These are phyloP conservation scores for Takifugu flavidus DNA, from an alignment of 2,113 vertebrate species.

Conservation along the genomic window DNA sequence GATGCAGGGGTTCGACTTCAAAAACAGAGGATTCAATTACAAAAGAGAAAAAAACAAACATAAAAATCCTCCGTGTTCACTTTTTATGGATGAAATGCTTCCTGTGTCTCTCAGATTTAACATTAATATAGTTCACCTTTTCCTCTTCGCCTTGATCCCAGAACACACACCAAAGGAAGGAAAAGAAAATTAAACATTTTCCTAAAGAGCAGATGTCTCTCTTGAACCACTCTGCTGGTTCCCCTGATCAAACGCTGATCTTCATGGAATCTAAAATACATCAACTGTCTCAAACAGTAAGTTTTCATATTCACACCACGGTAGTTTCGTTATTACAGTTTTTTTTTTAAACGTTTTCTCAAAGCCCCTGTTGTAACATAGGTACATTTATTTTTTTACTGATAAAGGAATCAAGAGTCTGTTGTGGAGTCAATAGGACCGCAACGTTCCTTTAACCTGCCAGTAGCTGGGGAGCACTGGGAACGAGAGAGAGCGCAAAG, in stretches of 20 bases:
- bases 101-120: slow-evolving; percentile 61
- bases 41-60: slow-evolving; percentile 42
- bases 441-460: slow-evolving; percentile 66
- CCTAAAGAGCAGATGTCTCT: slow-evolving; percentile 62
- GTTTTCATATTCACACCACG: slow-evolving; percentile 71
- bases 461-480: slow-evolving; percentile 54
- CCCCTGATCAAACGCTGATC: slow-evolving; percentile 66
- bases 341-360: slow-evolving; percentile 56
- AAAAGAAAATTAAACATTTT: slow-evolving; percentile 41
- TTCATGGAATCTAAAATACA: slow-evolving; percentile 76
- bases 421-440: slow-evolving; percentile 65
- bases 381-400: slow-evolving; percentile 51
- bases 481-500: slow-evolving; percentile 39
- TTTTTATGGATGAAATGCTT: slow-evolving; percentile 71
- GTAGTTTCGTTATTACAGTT: slow-evolving; percentile 72
- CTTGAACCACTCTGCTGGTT: slow-evolving; percentile 49
- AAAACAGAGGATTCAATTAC: slow-evolving; percentile 73
- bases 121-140: slow-evolving; percentile 68
- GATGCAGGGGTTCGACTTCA: slow-evolving; percentile 63
- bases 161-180: slow-evolving; percentile 61
- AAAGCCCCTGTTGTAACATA: slow-evolving; percentile 55
- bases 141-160: slow-evolving; percentile 69
- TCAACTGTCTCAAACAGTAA: slow-evolving; percentile 76
- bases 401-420: slow-evolving; percentile 73
- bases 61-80: slow-evolving; percentile 63